Evolutionary conservation across 2,113 vertebrate species (phyloP).

Genomic region (Actenoides lindsayi): DNA sequence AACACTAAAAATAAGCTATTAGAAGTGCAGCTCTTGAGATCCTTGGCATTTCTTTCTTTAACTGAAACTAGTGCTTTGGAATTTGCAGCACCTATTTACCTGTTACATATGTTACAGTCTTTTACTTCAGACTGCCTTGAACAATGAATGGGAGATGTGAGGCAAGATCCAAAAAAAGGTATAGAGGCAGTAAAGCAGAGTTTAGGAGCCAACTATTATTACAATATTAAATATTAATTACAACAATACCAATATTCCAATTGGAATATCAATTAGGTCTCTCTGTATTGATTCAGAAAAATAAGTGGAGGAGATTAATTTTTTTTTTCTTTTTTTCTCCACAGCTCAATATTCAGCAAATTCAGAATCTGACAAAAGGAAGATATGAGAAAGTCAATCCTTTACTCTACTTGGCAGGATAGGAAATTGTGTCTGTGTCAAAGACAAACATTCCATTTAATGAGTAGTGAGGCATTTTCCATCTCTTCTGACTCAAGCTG

Average conservation of each 20-base stretch:
- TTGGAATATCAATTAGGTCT: not conserved
- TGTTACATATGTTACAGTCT: not conserved
- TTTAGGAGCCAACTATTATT: not conserved
- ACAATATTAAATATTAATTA: no score
- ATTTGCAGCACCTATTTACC: not conserved
- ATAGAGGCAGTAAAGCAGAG: not conserved
- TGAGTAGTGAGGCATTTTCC: not conserved
- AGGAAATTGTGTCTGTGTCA: not conserved
- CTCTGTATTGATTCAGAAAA: not conserved
- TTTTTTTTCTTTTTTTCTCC: not conserved
- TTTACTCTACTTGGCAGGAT: not conserved
- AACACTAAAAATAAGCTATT: not conserved
- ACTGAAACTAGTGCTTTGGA: not conserved
- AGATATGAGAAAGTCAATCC: not conserved
- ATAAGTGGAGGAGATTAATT: not conserved
- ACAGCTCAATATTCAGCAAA: not conserved
- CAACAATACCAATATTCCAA: not conserved
- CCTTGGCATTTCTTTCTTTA: slow-evolving; percentile 9
- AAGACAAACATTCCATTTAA: not conserved
- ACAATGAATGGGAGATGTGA: not conserved
- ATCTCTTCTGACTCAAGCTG: not conserved
- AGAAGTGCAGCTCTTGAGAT: not conserved
- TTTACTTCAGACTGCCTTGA: not conserved
- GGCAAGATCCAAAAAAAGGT: not conserved
- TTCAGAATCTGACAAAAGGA: not conserved